Evolutionary conservation across 2,797 vertebrate species (phyloP).

Genomic region (Sternotherus odoratus): DNA sequence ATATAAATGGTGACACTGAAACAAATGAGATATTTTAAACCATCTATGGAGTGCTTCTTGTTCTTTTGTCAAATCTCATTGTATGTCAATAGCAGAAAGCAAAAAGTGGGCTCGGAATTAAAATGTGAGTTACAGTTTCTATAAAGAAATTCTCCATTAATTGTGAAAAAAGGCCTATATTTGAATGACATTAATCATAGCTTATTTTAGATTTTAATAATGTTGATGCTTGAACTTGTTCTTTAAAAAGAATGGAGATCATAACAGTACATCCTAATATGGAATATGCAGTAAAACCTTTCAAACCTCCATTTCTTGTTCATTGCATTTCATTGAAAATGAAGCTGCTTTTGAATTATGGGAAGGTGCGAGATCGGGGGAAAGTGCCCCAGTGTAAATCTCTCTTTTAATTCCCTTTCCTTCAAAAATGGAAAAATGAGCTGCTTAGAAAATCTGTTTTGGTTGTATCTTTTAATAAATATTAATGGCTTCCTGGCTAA

Average conservation of each 20-base stretch:
- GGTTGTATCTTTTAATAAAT: background rate
- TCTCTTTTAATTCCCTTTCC: background rate
- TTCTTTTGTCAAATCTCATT: constrained; percentile 35
- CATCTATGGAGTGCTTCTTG: background rate
- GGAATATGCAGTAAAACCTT: background rate
- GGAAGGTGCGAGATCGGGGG: background rate
- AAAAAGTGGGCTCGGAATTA: background rate
- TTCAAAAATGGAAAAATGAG: background rate
- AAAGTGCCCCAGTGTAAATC: background rate
- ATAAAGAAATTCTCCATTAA: background rate
- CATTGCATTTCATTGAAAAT: background rate
- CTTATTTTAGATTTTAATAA: background rate
- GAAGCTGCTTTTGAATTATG: background rate
- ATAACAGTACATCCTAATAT: background rate
- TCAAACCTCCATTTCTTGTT: background rate
- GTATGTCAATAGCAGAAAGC: background rate
- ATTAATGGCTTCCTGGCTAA: background rate
- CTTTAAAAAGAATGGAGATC: background rate
- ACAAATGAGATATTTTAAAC: constrained; percentile 43
- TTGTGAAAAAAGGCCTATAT: background rate
- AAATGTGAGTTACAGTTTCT: background rate
- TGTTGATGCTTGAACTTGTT: background rate
- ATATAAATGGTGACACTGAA: constrained; percentile 13
- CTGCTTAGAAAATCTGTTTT: background rate
- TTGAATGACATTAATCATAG: background rate